Conservation (phyloP, 2,113 vertebrate genomes). For the Gymnogyps californianus region DNA sequence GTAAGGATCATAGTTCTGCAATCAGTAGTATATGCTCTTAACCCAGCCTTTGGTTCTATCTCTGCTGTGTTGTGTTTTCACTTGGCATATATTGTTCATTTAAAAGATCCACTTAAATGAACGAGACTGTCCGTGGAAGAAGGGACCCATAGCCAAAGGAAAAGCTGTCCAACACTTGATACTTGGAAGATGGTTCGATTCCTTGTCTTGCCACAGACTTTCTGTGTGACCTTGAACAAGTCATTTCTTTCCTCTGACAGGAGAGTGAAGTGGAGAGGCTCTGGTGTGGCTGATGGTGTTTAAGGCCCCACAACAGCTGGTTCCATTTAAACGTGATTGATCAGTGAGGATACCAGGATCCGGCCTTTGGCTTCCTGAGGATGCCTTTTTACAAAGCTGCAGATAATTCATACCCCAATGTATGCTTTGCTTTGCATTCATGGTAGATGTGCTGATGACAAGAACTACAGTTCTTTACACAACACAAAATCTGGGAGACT, state of each 20-base stretch:
- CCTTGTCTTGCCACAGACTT: background rate
- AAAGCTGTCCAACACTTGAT: background rate
- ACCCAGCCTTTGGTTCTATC: background rate
- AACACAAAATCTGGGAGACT: background rate
- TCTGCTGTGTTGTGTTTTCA: background rate
- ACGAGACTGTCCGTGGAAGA: background rate
- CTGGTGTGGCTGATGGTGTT: background rate
- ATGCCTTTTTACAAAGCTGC: background rate
- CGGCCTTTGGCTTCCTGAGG: background rate
- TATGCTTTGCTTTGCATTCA: background rate
- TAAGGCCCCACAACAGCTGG: background rate
- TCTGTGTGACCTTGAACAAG: background rate
- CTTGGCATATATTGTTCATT: fast-evolving
- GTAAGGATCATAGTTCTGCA: background rate
- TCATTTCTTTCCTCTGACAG: background rate
- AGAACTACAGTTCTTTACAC: background rate
- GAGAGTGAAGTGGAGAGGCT: background rate
- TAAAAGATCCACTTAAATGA: background rate
- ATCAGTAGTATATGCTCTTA: background rate
- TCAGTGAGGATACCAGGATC: background rate
- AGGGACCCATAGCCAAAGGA: background rate
- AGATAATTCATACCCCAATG: background rate
- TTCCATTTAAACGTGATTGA: fast-evolving
- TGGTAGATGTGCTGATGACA: background rate
- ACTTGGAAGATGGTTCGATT: background rate